Evolutionary conservation across 2,113 vertebrate genomes (phyloP).

Genomic region (Chloropsis hardwickii): DNA sequence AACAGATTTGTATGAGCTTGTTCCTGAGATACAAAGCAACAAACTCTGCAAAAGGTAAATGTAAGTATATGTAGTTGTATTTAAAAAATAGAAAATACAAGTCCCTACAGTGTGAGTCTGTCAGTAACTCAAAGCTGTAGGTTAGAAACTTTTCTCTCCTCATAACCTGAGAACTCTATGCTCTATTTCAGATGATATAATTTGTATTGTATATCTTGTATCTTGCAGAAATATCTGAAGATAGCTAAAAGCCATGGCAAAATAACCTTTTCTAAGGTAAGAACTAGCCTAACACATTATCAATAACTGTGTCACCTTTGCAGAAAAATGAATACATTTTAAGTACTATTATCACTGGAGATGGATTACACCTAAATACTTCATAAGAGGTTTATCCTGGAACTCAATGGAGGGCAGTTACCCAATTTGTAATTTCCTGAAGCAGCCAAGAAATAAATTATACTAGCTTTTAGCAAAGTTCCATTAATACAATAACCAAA

Average conservation of each 20-base stretch:
- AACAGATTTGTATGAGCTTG: neutral
- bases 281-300: neutral
- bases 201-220: neutral
- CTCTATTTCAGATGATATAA: neutral
- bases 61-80: fast-evolving
- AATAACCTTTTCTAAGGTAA: neutral
- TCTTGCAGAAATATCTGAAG: too few relatives aligned
- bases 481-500: neutral
- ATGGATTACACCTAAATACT: neutral
- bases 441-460: neutral
- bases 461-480: neutral
- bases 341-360: neutral
- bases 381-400: neutral
- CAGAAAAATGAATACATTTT: neutral
- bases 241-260: neutral
- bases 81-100: neutral
- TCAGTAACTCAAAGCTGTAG: neutral
- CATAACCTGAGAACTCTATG: neutral
- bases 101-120: neutral
- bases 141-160: neutral
- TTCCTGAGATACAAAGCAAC: neutral
- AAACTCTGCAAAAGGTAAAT: neutral
- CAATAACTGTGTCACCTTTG: neutral
- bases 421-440: neutral
- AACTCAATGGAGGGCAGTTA: neutral